These are phyloP conservation scores for Gymnocephalus cernua DNA, from an alignment of 2,113 vertebrate genomes.

Conservation along the genomic window DNA sequence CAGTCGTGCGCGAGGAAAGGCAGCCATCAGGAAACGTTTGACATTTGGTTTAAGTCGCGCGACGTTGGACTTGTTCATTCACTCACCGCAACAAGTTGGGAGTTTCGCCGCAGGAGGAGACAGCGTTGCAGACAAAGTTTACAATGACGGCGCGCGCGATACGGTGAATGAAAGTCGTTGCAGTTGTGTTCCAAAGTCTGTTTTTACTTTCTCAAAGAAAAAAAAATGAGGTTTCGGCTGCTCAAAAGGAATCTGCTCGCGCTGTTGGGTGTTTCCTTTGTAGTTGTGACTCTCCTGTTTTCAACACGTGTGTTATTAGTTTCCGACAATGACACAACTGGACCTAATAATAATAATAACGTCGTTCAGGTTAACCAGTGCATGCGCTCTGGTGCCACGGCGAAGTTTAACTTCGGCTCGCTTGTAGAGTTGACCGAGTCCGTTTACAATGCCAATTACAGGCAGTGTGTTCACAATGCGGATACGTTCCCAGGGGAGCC, in stretches of 20 bases:
- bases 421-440: constrained; percentile 66
- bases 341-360: too few species aligned
- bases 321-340: not conserved
- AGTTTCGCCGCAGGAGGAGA: constrained; percentile 12
- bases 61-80: not conserved
- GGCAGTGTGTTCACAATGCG: constrained; percentile 77
- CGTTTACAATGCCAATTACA: constrained; percentile 78
- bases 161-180: constrained; percentile 39
- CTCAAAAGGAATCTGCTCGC: constrained; percentile 74
- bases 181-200: not conserved
- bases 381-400: not conserved
- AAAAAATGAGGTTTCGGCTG: constrained; percentile 80
- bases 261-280: constrained; percentile 61
- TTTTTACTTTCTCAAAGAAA: not conserved
- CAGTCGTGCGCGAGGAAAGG: not conserved
- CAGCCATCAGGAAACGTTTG: constrained; percentile 17
- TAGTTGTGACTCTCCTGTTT: constrained; percentile 66
- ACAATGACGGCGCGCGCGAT: constrained; percentile 25
- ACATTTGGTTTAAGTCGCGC: not conserved
- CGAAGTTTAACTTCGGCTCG: constrained; percentile 65
- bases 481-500: constrained; percentile 77
- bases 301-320: constrained; percentile 51
- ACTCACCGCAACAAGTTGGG: not conserved
- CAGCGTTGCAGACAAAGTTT: not conserved
- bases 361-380: not conserved